Conservation (phyloP, 2,888 invertebrate species). For the Dryobota labecula region DNA sequence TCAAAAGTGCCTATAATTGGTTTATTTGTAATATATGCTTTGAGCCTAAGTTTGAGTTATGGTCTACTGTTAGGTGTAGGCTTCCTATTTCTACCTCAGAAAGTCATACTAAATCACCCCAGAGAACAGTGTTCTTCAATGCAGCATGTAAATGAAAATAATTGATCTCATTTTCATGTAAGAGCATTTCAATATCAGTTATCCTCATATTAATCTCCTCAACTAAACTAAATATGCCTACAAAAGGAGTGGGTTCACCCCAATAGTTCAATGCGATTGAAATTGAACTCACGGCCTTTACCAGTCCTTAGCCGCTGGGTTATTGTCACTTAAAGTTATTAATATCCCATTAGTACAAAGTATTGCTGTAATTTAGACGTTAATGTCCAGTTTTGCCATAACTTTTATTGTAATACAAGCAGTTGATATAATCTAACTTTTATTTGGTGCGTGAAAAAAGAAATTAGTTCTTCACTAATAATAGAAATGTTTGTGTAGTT, state of each 20-base stretch:
- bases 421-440: constrained; percentile 24
- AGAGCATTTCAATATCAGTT: neutral
- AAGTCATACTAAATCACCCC: neutral
- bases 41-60: too few relatives aligned
- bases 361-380: constrained; percentile 40
- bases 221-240: constrained; percentile 14
- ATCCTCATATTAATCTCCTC: neutral
- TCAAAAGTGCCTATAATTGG: too few relatives aligned
- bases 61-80: neutral
- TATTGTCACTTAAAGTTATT: constrained; percentile 56
- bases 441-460: constrained; percentile 18
- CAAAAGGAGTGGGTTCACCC: constrained; percentile 30
- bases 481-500: neutral
- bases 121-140: neutral
- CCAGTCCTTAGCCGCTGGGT: constrained; percentile 38
- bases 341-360: constrained; percentile 39
- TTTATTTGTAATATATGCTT: too few relatives aligned
- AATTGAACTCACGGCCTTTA: constrained; percentile 54
- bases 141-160: neutral
- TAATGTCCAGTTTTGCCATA: constrained; percentile 28
- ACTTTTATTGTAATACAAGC: constrained; percentile 23
- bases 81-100: neutral
- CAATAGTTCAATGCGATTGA: constrained; percentile 45
- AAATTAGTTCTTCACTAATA: constrained; percentile 6
- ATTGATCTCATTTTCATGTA: neutral